Conservation (phyloP, 2,113 vertebrate genomes). For the Pao palembangensis region DNA sequence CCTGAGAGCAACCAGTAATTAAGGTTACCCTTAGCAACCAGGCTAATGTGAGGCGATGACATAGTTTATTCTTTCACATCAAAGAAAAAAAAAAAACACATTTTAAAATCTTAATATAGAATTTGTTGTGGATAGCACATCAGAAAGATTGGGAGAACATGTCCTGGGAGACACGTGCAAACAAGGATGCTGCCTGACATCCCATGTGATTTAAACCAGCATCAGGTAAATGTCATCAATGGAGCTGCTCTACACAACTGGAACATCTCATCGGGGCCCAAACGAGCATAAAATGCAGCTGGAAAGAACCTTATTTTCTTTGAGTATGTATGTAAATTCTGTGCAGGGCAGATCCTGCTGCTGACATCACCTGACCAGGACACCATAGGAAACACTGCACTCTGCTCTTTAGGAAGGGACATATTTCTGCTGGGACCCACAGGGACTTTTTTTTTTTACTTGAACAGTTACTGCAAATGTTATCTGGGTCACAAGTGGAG, state of each 20-base stretch:
- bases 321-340: neutral
- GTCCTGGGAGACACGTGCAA: neutral
- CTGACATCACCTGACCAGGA: constrained; percentile 23
- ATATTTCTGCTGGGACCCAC: constrained; percentile 23
- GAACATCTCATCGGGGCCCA: constrained; percentile 8
- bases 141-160: neutral
- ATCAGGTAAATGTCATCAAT: constrained; percentile 28
- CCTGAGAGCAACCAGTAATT: neutral
- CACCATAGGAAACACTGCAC: constrained; percentile 1
- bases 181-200: constrained; percentile 6
- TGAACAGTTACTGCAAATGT: constrained; percentile 5
- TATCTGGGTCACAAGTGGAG: neutral
- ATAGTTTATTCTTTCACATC: neutral
- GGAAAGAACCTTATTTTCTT: constrained; percentile 14
- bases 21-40: neutral
- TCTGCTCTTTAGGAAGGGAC: constrained; percentile 9
- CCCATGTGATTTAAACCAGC: constrained; percentile 18
- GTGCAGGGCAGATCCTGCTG: constrained; percentile 7
- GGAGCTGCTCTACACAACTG: constrained; percentile 10
- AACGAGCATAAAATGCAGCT: neutral
- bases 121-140: constrained; percentile 13
- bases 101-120: neutral
- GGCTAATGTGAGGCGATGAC: neutral
- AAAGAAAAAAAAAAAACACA: too few species aligned
- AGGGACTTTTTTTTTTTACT: constrained; percentile 61